Conservation (phyloP, 1,140 invertebrate species). For the Trissolcus basalis region DNA sequence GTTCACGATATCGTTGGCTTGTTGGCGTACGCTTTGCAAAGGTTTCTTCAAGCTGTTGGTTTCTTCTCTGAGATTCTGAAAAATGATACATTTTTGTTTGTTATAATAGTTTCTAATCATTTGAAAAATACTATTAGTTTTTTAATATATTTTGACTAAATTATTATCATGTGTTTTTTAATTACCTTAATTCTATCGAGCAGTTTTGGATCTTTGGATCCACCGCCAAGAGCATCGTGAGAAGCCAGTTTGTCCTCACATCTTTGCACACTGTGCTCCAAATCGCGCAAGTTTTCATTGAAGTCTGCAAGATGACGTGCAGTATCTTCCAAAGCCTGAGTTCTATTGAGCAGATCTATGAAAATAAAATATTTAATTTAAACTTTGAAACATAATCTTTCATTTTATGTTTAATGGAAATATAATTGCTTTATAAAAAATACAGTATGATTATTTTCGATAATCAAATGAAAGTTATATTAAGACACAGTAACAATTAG, state of each 20-base stretch:
- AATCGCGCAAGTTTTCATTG: conserved; percentile 88
- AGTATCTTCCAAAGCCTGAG: conserved; percentile 89
- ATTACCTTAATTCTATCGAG: conserved; percentile 86
- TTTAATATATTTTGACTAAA: background rate
- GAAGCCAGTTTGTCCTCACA: conserved; percentile 91
- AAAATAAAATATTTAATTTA: conserved; percentile 32
- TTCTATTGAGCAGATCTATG: conserved; percentile 77
- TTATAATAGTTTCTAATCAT: no score
- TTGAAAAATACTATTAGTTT: no score
- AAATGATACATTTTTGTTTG: background rate
- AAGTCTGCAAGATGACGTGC: conserved; percentile 89
- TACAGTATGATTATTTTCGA: background rate
- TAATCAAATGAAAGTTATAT: no score
- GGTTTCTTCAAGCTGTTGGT: conserved; percentile 85
- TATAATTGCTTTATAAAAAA: no score
- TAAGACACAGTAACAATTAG: conserved; percentile 2
- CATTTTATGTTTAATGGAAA: no score
- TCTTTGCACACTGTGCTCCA: conserved; percentile 87
- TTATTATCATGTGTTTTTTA: conserved; percentile 1
- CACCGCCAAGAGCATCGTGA: conserved; percentile 86
- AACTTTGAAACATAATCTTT: background rate
- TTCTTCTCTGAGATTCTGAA: conserved; percentile 82
- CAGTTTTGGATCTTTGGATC: conserved; percentile 87
- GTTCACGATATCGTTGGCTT: conserved; percentile 84
- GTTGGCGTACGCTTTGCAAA: conserved; percentile 81